Conservation (phyloP, 2,888 invertebrate species). For the Orthosia cruda region DNA sequence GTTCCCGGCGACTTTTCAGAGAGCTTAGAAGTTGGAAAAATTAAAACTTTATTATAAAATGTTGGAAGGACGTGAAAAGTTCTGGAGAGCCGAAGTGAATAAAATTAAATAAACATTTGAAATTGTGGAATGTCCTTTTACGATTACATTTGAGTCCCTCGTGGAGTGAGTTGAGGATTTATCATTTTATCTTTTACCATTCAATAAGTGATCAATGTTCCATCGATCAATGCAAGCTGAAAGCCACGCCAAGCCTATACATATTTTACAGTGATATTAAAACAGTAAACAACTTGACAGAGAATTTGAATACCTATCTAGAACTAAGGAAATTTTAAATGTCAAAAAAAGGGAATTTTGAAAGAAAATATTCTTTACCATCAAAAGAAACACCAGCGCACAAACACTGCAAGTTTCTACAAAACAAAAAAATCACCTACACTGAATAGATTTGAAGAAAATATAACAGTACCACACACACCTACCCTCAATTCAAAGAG, state of each 20-base stretch:
- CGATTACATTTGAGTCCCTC: constrained; percentile 19
- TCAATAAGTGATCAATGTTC: neutral
- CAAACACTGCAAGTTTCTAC: neutral
- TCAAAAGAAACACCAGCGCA: neutral
- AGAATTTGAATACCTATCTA: neutral
- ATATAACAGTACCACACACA: constrained; percentile 49
- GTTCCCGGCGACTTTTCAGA: constrained; percentile 39
- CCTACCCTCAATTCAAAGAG: constrained; percentile 71
- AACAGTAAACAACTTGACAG: neutral
- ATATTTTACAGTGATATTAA: neutral
- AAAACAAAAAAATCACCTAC: constrained; percentile 19
- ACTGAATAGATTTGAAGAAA: constrained; percentile 51
- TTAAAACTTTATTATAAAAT: constrained; percentile 56
- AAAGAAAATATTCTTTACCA: neutral
- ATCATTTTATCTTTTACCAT: neutral
- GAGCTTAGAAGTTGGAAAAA: constrained; percentile 51
- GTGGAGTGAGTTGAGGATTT: neutral
- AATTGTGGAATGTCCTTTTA: constrained; percentile 27
- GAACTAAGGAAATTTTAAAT: neutral
- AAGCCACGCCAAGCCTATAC: neutral
- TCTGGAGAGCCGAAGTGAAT: constrained; percentile 35
- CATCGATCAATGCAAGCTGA: constrained; percentile 1
- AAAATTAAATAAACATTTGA: constrained; percentile 47
- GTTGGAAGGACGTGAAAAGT: constrained; percentile 40
- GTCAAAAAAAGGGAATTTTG: neutral